phyloP scores from a whole-genome alignment of 2,888 invertebrate genomes.

The Pyrgus malvae region DNA sequence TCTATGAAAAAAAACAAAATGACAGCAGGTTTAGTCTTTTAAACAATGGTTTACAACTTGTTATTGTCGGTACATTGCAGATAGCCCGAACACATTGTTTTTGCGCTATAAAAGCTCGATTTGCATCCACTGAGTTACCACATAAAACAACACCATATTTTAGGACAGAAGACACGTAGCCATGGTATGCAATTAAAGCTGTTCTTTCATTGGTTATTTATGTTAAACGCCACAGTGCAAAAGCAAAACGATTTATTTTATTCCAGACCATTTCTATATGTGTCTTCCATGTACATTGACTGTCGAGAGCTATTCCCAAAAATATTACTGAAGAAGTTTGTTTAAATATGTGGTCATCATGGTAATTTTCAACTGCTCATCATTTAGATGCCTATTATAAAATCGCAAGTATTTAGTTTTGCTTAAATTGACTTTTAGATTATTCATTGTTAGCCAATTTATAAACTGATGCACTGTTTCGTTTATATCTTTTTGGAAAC shows the following conservation, averaged over 20 bases:
- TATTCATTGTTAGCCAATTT: not conserved
- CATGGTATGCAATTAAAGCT: not conserved
- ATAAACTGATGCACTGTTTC: not conserved
- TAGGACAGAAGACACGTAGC: not conserved
- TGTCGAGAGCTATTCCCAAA: not conserved
- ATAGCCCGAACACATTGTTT: not conserved
- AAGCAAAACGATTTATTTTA: slow-evolving; percentile 6
- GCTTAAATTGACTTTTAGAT: not conserved
- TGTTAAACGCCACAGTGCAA: not conserved
- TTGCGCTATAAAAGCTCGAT: not conserved
- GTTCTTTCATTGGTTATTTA: not conserved
- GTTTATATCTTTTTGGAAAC: not conserved
- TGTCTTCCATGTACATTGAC: not conserved
- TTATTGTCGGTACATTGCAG: not conserved
- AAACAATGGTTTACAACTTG: slow-evolving; percentile 1
- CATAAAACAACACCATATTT: not conserved
- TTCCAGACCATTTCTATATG: not conserved
- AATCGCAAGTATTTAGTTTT: not conserved
- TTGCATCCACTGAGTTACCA: not conserved
- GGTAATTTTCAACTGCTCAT: not conserved
- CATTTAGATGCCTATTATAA: not conserved
- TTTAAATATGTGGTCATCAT: not conserved
- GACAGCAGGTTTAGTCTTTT: not conserved
- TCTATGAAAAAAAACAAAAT: no score
- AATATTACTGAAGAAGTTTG: not conserved